Base-by-base conservation (phyloP, 2,888 invertebrate genomes). In the Sinhomidia bicolor region DNA sequence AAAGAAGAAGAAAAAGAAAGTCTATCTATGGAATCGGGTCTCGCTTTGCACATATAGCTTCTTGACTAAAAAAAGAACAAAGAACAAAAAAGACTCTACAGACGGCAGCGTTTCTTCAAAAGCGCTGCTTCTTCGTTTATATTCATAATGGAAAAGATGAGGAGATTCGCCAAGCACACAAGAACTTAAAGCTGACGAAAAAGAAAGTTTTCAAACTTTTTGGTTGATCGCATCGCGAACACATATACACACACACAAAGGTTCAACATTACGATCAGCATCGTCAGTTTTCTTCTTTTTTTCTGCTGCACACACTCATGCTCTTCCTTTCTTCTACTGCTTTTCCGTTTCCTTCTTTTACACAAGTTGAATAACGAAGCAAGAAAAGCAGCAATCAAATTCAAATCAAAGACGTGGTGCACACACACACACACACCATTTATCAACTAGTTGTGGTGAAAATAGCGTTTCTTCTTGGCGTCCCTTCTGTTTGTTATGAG, bases 311-410 rank as follows among this genome's bases (percentile, higher is more conserved):
- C 1, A 47, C 12, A 7, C 9, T 5, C 60, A 23, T 60, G 26
- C n/a, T 32, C 6, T 32, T n/a, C 47, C 74, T 41, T 68, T 44
- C 17, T 17, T 3, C 41, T 36, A 68, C 68, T 68, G 17, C 57
- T 60, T 44, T 78, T 76, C 26, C 44, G 60, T 76, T 76, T 12
- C n/a, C 41, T 20, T 23, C 36, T 71, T 17, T 83, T 68, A n/a
- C 74, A 90, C 90, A 32, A 65, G 74, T 47, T 74, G 91, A 92
- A 91, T 92, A 91, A 91, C 90, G 91, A 91, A n/a, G n/a, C n/a
- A n/a, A n/a, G n/a, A 91, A 91, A 92, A 91, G 91, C 89, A 90
- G 91, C 91, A 92, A 92, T 92, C 92, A 92, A 92, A 92, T 91
- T 92, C 92, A 91, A 92, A 92, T 92, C 92, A 92, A 91, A 92